Evolutionary conservation across 2,888 invertebrate species (phyloP).

Genomic region (Acanthoscelides obtectus): DNA sequence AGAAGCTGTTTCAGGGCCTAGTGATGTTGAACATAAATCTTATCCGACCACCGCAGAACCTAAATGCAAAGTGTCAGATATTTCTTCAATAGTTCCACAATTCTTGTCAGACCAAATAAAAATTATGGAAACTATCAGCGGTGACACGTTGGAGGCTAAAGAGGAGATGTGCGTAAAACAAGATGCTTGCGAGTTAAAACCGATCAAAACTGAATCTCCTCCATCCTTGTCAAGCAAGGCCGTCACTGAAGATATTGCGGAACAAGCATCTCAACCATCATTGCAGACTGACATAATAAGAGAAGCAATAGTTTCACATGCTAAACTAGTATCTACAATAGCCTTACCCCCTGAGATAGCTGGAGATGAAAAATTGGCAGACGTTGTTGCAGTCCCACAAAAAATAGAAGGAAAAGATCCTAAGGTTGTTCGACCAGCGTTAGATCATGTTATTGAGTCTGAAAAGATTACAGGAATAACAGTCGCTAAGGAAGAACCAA

Average conservation of each 20-base stretch:
- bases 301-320: slow-evolving; percentile 35
- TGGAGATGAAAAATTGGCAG: slow-evolving; percentile 20
- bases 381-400: slow-evolving; percentile 13
- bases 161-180: slow-evolving; percentile 25
- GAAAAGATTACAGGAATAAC: slow-evolving; percentile 10
- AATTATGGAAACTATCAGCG: slow-evolving; percentile 25
- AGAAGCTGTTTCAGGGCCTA: neutral
- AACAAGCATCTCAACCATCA: neutral
- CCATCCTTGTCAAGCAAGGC: neutral
- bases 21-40: neutral
- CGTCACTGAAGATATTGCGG: neutral
- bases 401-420: slow-evolving; percentile 4
- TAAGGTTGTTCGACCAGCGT: neutral
- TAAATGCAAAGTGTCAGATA: neutral
- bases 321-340: slow-evolving; percentile 36
- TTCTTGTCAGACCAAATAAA: slow-evolving; percentile 18
- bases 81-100: neutral
- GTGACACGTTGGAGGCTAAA: slow-evolving; percentile 17
- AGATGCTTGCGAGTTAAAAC: slow-evolving; percentile 3
- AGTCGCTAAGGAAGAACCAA: neutral
- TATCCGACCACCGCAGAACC: neutral
- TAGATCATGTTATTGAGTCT: no score
- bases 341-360: slow-evolving; percentile 31
- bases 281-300: slow-evolving; percentile 23
- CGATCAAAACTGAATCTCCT: neutral